Evolutionary conservation across 2,113 vertebrate genomes (phyloP).

Genomic region (Tupaia tana): DNA sequence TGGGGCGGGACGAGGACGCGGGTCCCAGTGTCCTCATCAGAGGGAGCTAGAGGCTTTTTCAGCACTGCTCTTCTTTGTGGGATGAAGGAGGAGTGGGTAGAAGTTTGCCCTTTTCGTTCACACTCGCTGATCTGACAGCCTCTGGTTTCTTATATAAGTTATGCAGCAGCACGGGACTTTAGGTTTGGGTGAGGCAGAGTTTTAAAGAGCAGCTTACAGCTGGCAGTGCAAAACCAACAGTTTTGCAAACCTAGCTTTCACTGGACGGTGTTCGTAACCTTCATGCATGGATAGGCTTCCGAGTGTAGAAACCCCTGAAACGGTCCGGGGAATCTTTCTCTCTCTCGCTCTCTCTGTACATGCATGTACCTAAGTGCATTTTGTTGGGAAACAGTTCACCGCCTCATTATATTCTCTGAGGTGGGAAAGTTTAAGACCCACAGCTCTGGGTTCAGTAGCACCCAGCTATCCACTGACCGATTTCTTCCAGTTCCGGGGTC

Average conservation of each 20-base stretch:
- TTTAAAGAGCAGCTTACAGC: neutral
- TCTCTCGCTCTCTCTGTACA: neutral
- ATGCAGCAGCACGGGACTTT: neutral
- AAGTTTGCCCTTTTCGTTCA: neutral
- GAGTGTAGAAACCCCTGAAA: neutral
- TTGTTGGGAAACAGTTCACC: slow-evolving; percentile 35
- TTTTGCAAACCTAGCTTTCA: neutral
- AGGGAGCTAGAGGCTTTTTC: neutral
- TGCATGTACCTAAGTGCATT: neutral
- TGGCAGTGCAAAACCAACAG: neutral
- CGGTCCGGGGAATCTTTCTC: neutral
- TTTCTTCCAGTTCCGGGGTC: neutral
- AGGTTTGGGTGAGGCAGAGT: neutral
- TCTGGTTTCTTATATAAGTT: slow-evolving; percentile 37
- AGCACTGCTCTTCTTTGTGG: neutral
- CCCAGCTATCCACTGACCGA: neutral
- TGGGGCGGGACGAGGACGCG: too few relatives aligned
- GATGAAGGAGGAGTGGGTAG: neutral
- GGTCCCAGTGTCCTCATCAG: neutral
- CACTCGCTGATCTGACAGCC: neutral
- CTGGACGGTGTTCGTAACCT: neutral
- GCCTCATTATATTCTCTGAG: neutral
- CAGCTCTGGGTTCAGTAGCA: neutral
- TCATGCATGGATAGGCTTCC: neutral
- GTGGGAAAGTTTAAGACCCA: neutral